Percentiles rank a stretch among this genome's conserved stretches.
These are phyloP conservation scores for Drosophila rubida DNA, from an alignment of 2,888 invertebrate genomes.

Conservation along the genomic window DNA sequence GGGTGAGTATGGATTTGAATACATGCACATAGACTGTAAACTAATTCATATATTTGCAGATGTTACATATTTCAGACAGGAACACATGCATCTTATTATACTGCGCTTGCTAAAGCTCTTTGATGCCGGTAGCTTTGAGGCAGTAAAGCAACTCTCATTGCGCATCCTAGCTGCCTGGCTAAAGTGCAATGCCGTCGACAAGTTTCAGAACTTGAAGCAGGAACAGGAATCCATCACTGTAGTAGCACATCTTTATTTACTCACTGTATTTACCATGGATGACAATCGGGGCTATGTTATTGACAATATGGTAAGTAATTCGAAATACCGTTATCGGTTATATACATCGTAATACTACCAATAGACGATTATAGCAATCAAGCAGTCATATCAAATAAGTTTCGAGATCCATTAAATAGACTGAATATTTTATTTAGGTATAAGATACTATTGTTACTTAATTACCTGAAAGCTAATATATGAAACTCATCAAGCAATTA, in stretches of 20 bases:
- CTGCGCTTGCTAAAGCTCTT: conserved; percentile 81
- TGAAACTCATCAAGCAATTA: no score
- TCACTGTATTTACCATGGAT: conserved; percentile 76
- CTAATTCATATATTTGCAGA: conserved; percentile 53
- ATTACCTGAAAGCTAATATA: no score
- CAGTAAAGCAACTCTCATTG: conserved; percentile 79
- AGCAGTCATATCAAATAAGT: no score
- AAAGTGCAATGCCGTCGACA: conserved; percentile 30
- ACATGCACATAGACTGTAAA: neutral
- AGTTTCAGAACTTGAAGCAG: conserved; percentile 28
- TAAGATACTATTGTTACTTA: no score
- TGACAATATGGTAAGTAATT: conserved; percentile 74
- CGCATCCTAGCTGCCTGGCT: conserved; percentile 80
- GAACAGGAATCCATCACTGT: conserved; percentile 57
- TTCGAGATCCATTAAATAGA: no score
- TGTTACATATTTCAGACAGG: conserved; percentile 66
- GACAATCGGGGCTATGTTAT: conserved; percentile 79
- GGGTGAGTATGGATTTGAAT: conserved; percentile 30
- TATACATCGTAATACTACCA: no score
- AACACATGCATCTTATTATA: conserved; percentile 73
- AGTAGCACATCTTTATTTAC: conserved; percentile 78
- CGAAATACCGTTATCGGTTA: no score
- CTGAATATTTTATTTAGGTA: no score
- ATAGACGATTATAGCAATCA: no score
- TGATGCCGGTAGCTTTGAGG: conserved; percentile 79